Evolutionary conservation across 2,888 invertebrate genomes (phyloP).

Genomic region (Drosophila melanocephala): DNA sequence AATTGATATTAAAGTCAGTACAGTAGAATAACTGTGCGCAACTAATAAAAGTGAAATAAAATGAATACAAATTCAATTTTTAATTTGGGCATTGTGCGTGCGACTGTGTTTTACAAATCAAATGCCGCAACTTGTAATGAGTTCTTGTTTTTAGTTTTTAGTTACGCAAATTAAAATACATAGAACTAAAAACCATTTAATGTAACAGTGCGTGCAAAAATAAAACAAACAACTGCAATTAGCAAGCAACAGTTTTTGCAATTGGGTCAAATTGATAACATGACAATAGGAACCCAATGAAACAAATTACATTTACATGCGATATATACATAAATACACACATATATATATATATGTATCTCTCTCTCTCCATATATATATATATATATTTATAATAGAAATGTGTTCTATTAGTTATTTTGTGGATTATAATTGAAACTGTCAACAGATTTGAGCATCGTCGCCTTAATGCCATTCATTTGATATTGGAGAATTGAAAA

Average conservation of each 20-base stretch:
- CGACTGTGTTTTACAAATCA: neutral
- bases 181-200: neutral
- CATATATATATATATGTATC: neutral
- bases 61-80: neutral
- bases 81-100: neutral
- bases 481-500: conserved; percentile 19
- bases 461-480: conserved; percentile 23
- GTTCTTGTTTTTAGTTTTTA: neutral
- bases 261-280: neutral
- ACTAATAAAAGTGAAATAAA: conserved; percentile 1
- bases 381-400: too few species aligned
- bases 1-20: neutral
- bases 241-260: conserved; percentile 13
- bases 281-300: neutral
- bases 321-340: neutral
- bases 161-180: neutral
- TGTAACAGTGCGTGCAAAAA: conserved; percentile 5
- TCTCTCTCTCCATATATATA: too few species aligned
- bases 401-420: neutral
- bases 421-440: conserved; percentile 59
- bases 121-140: conserved; percentile 2
- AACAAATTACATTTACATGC: neutral
- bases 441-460: conserved; percentile 56
- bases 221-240: neutral
- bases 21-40: neutral